Percentiles rank a stretch among this genome's conserved stretches.
phyloP scores from a whole-genome alignment of 2,797 vertebrate genomes.

The Oreonectes daqikongensis region DNA sequence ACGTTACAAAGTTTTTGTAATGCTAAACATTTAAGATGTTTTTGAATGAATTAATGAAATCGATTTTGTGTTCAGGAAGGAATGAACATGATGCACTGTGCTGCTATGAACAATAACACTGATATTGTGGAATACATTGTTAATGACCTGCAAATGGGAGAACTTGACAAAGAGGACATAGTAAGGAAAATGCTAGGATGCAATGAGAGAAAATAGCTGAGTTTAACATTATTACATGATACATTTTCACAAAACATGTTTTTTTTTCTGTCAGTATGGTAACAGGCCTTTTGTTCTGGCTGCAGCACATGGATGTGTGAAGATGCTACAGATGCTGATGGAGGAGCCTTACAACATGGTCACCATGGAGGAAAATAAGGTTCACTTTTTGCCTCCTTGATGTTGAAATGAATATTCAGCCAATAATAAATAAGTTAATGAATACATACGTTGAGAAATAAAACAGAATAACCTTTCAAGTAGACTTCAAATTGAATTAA shows the following conservation, averaged over 20 bases:
- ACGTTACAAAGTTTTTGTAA: background rate
- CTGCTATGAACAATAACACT: conserved; percentile 85
- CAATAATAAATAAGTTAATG: too few relatives aligned
- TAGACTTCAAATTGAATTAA: too few relatives aligned
- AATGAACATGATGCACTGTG: conserved; percentile 88
- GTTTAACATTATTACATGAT: background rate
- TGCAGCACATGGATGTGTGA: conserved; percentile 81
- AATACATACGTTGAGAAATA: too few relatives aligned
- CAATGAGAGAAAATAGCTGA: too few relatives aligned
- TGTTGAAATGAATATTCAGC: background rate
- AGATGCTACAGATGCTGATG: conserved; percentile 81
- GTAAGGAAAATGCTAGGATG: conserved; percentile 65
- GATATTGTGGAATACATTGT: conserved; percentile 85
- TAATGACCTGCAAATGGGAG: conserved; percentile 86
- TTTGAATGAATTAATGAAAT: background rate
- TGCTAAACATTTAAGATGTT: background rate
- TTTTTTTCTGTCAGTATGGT: conserved; percentile 73
- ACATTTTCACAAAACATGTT: background rate
- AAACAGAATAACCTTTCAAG: too few relatives aligned
- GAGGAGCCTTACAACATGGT: conserved; percentile 77
- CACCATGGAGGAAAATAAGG: conserved; percentile 86
- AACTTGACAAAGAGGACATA: conserved; percentile 83
- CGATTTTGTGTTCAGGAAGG: conserved; percentile 77
- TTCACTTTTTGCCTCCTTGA: too few relatives aligned
- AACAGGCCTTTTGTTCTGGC: conserved; percentile 83